phyloP scores from a whole-genome alignment of 2,888 invertebrate genomes.

The Melangyna quadrimaculata region DNA sequence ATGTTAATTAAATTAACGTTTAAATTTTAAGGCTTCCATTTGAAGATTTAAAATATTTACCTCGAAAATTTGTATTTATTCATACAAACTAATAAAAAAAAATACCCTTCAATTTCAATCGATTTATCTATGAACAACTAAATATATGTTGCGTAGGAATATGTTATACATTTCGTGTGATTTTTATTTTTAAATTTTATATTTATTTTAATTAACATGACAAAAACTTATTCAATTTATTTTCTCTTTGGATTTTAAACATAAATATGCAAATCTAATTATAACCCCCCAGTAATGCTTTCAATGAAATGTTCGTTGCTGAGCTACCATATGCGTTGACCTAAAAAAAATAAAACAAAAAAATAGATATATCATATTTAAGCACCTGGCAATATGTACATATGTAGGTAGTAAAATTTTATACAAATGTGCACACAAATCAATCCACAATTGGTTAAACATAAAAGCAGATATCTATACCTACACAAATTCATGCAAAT shows the following conservation, averaged over 20 bases:
- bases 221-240: constrained; percentile 42
- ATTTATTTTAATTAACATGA: constrained; percentile 34
- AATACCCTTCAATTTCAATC: neutral
- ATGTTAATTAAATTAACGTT: constrained; percentile 52
- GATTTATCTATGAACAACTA: too few relatives aligned
- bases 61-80: constrained; percentile 11
- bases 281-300: constrained; percentile 16
- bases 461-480: neutral
- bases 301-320: neutral
- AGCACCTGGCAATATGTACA: neutral
- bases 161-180: too few relatives aligned
- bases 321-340: neutral
- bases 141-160: too few relatives aligned
- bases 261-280: constrained; percentile 63
- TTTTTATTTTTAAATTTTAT: neutral
- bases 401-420: too few relatives aligned
- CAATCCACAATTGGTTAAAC: constrained; percentile 18
- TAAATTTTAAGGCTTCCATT: constrained; percentile 13
- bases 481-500: constrained; percentile 17
- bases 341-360: neutral
- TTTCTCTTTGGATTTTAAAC: constrained; percentile 12
- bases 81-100: neutral
- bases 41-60: neutral
- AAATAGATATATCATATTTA: neutral
- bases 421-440: constrained; percentile 5